Base-by-base conservation (phyloP, 2,113 vertebrate species). In the Megalops atlanticus region DNA sequence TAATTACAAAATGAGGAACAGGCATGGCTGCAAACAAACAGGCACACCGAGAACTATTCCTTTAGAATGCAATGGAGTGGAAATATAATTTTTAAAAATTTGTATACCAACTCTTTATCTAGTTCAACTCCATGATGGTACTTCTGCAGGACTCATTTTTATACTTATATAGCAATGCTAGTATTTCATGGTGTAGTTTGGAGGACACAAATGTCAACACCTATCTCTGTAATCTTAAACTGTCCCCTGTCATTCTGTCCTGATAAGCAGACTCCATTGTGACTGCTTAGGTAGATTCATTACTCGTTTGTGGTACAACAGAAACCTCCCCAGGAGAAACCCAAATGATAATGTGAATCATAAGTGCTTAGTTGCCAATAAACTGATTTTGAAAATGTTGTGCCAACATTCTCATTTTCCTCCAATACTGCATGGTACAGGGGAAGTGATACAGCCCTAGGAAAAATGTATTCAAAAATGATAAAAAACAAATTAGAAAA, bases 201-300 rank as follows among this genome's bases (percentile, higher is more conserved):
- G 7, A 79, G 40, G 31, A 31, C 39, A 64, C 2, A 54, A 18
- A 69, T 79, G 31, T 79, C 77, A 35, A 16, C 14, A 39, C 58
- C 70, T 33, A 70, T 43, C 5, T 69, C 58, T 69, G 40, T 68
- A 79, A 79, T 36, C 27, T 31, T 41, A 79, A 43, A 69, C 64
- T 36, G 39, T 71, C 64, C 78, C 40, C 58, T 79, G 78, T 47
- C 40, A 41, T 43, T 45, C 39, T 79, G 5, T 11, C 78, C 58
- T 27, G 58, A 64, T 64, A 64, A 64, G 58, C 58, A 64, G 58
- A 64, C 58, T 64, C n/a, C 58, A 64, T 31, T 64, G n/a, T 64
- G 58, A 31, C 58, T 64, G n/a, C 58, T 31, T 79, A 79, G 41
- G 27, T 45, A 47, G 27, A 31, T 47, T 43, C 64, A 31, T 64